Percentiles rank a stretch among this genome's conserved stretches.
These are phyloP conservation scores for Meloidogyne floridensis DNA, from an alignment of 1,140 invertebrate genomes.

Conservation along the genomic window DNA sequence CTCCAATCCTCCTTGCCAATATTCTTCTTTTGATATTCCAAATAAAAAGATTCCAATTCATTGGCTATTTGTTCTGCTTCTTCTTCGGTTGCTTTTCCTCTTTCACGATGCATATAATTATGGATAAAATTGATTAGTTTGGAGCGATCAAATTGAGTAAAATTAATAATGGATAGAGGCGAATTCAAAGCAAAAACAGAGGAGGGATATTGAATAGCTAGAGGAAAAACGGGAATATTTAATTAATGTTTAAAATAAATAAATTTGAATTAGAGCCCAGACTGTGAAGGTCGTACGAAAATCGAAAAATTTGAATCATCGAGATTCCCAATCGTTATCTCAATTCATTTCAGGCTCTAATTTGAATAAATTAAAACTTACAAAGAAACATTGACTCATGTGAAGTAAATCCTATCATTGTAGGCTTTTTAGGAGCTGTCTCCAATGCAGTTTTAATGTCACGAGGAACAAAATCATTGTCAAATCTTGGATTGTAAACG, in stretches of 20 bases:
- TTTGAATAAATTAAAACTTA: constrained; percentile 5
- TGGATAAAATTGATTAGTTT: constrained; percentile 35
- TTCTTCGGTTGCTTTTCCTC: background rate
- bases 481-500: constrained; percentile 47
- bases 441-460: constrained; percentile 14
- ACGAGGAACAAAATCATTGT: constrained; percentile 43
- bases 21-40: constrained; percentile 30
- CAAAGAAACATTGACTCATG: constrained; percentile 43
- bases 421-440: constrained; percentile 41
- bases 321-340: too few relatives aligned
- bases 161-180: constrained; percentile 33
- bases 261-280: too few relatives aligned
- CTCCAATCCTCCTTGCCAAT: background rate
- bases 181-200: constrained; percentile 38
- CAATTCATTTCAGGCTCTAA: too few relatives aligned
- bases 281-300: background rate
- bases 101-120: constrained; percentile 8
- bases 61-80: constrained; percentile 18
- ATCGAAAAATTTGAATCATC: background rate
- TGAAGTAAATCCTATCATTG: constrained; percentile 45
- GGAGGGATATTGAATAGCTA: constrained; percentile 39
- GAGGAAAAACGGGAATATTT: background rate
- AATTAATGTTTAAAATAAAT: too few relatives aligned
- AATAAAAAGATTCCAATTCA: constrained; percentile 19
- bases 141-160: constrained; percentile 18